These are phyloP conservation scores for Vombatus ursinus DNA, from an alignment of 2,113 vertebrate genomes.

Conservation along the genomic window DNA sequence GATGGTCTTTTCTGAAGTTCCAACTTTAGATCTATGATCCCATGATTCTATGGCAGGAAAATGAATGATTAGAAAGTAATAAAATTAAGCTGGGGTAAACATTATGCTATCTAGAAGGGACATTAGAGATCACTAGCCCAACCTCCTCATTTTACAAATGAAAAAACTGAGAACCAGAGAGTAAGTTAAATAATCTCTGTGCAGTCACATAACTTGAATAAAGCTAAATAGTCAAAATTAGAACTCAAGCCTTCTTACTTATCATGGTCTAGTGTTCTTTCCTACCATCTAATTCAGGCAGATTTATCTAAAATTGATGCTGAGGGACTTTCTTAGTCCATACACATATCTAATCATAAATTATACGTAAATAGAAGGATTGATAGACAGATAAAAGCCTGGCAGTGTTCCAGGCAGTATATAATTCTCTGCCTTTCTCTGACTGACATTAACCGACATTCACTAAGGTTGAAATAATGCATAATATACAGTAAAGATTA, in stretches of 20 bases:
- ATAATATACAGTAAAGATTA: not conserved
- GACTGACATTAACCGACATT: not conserved
- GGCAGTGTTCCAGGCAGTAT: not conserved
- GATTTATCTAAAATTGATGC: not conserved
- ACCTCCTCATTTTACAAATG: not conserved
- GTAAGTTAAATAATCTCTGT: not conserved
- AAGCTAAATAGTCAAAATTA: slow-evolving; percentile 42
- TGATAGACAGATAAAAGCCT: not conserved
- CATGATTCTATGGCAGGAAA: not conserved
- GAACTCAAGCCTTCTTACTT: slow-evolving; percentile 25
- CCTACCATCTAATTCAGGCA: slow-evolving; percentile 24
- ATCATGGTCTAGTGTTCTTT: not conserved
- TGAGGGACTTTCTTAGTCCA: slow-evolving; percentile 19
- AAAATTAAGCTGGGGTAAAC: slow-evolving; percentile 11
- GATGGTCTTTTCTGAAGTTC: not conserved
- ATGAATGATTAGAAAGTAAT: not conserved
- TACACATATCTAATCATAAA: not conserved
- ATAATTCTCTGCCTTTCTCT: not conserved
- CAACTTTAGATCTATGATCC: not conserved
- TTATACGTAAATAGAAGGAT: not conserved
- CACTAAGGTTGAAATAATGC: not conserved
- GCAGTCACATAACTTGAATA: not conserved
- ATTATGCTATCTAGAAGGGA: not conserved
- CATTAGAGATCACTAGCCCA: not conserved
- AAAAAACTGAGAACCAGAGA: no score